phyloP scores from a whole-genome alignment of 2,113 vertebrate species.

The Aleadryas rufinucha region DNA sequence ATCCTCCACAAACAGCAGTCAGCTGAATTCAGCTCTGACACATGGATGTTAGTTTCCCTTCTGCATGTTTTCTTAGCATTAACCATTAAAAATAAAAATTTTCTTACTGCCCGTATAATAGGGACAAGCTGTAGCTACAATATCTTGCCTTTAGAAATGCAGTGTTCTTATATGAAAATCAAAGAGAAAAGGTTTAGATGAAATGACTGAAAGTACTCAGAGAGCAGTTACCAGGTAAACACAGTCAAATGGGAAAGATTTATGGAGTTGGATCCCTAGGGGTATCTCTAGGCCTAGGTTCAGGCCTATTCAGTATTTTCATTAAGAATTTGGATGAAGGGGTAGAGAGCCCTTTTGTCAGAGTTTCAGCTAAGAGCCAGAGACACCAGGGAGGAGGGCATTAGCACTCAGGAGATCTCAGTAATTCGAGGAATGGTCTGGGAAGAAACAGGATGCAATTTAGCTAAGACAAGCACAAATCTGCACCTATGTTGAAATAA shows the following conservation, averaged over 20 bases:
- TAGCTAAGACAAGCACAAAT: neutral
- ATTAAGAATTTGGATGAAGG: neutral
- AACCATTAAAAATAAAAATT: neutral
- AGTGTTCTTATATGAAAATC: neutral
- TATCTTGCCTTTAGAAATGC: neutral
- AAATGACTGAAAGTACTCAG: neutral
- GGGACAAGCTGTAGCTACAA: neutral
- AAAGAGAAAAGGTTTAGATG: neutral
- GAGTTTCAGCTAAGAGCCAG: neutral
- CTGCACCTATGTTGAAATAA: neutral
- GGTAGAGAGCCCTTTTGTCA: neutral
- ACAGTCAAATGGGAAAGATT: neutral
- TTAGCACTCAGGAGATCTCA: neutral
- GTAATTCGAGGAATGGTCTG: neutral
- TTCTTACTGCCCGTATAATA: neutral
- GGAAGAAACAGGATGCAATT: slow-evolving; percentile 20
- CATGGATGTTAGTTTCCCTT: neutral
- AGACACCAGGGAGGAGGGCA: neutral
- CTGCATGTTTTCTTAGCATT: neutral
- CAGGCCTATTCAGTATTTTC: neutral
- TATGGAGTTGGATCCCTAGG: neutral
- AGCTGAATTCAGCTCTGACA: neutral
- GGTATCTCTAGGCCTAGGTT: neutral
- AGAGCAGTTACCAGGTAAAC: neutral
- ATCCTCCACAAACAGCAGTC: neutral